Percentiles rank a stretch among this genome's conserved stretches.
These are phyloP conservation scores for Priocnemis perturbator DNA, from an alignment of 2,888 invertebrate genomes.

Conservation along the genomic window DNA sequence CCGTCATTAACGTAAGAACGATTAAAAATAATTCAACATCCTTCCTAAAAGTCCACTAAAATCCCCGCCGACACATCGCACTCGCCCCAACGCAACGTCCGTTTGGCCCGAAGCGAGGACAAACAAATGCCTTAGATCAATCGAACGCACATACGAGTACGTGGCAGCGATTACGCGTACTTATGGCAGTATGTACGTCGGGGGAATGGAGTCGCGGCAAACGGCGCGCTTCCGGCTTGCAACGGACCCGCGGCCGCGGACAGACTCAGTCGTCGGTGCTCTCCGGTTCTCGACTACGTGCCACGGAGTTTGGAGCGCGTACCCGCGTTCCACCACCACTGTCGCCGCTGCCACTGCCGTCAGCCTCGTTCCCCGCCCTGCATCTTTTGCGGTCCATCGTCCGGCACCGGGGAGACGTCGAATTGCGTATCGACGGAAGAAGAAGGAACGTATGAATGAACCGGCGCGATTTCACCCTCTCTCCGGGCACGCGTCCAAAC, in stretches of 20 bases:
- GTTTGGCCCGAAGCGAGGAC: too few relatives aligned
- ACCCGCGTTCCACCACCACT: conserved; percentile 51
- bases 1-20: too few relatives aligned
- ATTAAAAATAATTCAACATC: too few relatives aligned
- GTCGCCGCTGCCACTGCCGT: conserved; percentile 20
- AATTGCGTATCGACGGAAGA: conserved; percentile 35
- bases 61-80: too few relatives aligned
- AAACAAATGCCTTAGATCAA: too few relatives aligned
- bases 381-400: conserved; percentile 31
- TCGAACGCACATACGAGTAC: too few relatives aligned
- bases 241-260: conserved; percentile 48
- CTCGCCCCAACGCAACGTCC: too few relatives aligned
- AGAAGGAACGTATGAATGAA: conserved; percentile 22
- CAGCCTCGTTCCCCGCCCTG: conserved; percentile 19
- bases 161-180: too few relatives aligned
- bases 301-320: conserved; percentile 54
- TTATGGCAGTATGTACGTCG: too few relatives aligned
- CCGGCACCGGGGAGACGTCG: conserved; percentile 9
- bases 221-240: conserved; percentile 42
- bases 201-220: not conserved
- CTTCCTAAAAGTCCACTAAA: too few relatives aligned
- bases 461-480: not conserved
- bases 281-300: conserved; percentile 37
- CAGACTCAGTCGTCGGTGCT: conserved; percentile 48
- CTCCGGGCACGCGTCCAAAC: not conserved